These are phyloP conservation scores for Deilephila porcellus DNA, from an alignment of 2,888 invertebrate genomes.

Conservation along the genomic window DNA sequence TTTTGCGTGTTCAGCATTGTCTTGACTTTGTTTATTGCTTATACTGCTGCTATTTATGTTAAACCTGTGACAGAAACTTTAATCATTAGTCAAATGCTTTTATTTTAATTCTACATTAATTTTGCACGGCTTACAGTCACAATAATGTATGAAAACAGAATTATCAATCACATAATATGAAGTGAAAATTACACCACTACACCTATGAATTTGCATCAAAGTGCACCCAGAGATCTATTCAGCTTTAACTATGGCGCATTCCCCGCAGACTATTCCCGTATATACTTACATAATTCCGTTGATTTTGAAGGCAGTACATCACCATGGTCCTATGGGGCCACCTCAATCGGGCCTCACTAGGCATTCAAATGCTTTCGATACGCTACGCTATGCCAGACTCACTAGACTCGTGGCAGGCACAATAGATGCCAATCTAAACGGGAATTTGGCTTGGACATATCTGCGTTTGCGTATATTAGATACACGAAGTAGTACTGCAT, in stretches of 20 bases:
- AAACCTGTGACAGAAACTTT: background rate
- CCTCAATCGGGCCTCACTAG: conserved; percentile 68
- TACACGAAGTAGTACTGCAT: background rate
- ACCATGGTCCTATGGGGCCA: conserved; percentile 29
- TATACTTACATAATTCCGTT: conserved; percentile 24
- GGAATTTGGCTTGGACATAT: conserved; percentile 69
- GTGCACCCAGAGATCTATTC: background rate
- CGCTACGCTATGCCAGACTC: conserved; percentile 60
- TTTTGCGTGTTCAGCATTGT: conserved; percentile 8
- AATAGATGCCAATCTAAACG: conserved; percentile 77
- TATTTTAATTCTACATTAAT: background rate
- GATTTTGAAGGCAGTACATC: conserved; percentile 21
- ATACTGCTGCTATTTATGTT: background rate
- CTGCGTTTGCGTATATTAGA: conserved; percentile 33
- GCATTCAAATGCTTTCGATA: conserved; percentile 77
- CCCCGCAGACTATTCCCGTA: background rate
- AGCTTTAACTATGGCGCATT: background rate
- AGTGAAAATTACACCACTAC: background rate
- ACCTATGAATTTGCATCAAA: background rate
- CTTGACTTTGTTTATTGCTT: background rate
- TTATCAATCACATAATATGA: background rate
- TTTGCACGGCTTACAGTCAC: background rate
- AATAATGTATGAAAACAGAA: background rate
- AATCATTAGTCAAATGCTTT: background rate
- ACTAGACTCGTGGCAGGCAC: conserved; percentile 62